Base-by-base conservation (phyloP, 1,140 invertebrate species). In the Batillaria attramentaria region DNA sequence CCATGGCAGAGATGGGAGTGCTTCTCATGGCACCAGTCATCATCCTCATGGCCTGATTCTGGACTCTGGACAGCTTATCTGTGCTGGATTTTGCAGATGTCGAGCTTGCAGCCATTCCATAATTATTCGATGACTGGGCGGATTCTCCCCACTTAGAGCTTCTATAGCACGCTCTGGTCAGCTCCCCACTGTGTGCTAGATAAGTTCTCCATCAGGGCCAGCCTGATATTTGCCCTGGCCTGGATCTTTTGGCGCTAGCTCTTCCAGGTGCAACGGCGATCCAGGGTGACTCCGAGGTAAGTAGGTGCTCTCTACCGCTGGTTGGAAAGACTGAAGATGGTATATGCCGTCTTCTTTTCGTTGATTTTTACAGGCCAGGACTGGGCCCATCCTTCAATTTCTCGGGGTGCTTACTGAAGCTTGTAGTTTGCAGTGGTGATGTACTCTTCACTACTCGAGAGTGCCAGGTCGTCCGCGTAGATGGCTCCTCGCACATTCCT, bases 361-460 rank as follows among this genome's bases (percentile, higher is more conserved):
- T 69, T 69, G 37, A 69, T 69, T 13, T 35, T 37, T 28, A n/a
- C n/a, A 31, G 37, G 66, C 66, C 66, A 69, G 16, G 37, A 69
- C 37, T 69, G 20, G 66, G 33, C 33, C 66, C 35, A 37, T 62
- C 6, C 10, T 28, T 62, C 57, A 13, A 62, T 62, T 28, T 62
- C 57, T 62, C 31, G 10, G 24, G 10, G 66, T 16, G 33, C 66
- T 16, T 69, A 18, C 35, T 69, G 66, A 16, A 35, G 33, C 13
- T 18, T 35, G 66, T 37, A 35, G 66, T 41, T 69, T 31, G 81
- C 73, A 76, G 50, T 54, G n/a, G 50, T 28, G 42, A 46, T 24
- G 39, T 62, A 65, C 74, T 79, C 65, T 77, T 78, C 70, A 54
- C 24, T 69, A 42, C 77, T 79, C 72, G 65, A 81, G 33, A 62